Evolutionary conservation across 1,140 invertebrate species (phyloP).

Genomic region (Papilio aristodemus): DNA sequence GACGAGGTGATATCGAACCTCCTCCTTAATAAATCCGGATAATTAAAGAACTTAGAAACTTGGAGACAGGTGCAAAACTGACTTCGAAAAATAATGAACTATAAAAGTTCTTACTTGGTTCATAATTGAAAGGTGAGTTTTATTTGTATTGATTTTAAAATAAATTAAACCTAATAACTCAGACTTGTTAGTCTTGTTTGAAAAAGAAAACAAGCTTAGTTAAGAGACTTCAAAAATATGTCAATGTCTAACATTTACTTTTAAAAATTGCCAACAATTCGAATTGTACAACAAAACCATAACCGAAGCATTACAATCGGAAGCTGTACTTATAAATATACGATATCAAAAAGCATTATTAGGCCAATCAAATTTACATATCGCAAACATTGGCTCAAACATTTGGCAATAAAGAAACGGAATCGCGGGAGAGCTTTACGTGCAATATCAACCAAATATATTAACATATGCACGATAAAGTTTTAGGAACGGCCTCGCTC

Average conservation of each 20-base stretch:
- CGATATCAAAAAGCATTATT: background rate
- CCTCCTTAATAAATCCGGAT: background rate
- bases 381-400: conserved; percentile 1
- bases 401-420: conserved; percentile 1
- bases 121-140: too few species aligned
- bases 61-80: background rate
- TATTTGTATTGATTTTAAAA: too few species aligned
- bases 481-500: conserved; percentile 10
- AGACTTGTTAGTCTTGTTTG: too few species aligned
- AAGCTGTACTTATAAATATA: background rate
- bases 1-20: background rate
- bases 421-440: background rate
- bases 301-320: background rate
- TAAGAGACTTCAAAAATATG: too few species aligned
- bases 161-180: too few species aligned
- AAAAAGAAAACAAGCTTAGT: too few species aligned
- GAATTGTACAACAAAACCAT: background rate
- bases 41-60: background rate
- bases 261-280: too few species aligned
- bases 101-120: too few species aligned
- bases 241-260: too few species aligned
- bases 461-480: conserved; percentile 21
- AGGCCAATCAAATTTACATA: conserved; percentile 15
- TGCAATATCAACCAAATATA: conserved; percentile 25
- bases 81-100: background rate